A percentile compares a stretch with the other conserved stretches of the same genome.
Evolutionary conservation across 2,797 vertebrate genomes (phyloP).

Genomic region (Oreochromis grahami): DNA sequence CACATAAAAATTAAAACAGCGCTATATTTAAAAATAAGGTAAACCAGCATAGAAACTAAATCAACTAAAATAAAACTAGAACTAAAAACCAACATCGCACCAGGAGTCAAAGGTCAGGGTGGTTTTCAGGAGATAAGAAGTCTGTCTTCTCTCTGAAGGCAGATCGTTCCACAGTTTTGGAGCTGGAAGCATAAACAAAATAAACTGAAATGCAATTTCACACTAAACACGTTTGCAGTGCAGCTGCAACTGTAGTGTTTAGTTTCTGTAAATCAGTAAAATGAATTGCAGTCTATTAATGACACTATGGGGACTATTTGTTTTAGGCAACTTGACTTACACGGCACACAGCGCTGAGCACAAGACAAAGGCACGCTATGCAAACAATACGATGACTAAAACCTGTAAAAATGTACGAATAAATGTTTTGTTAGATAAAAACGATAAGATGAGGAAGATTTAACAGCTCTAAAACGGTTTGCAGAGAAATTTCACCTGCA

Average conservation of each 20-base stretch:
- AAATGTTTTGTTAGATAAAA: neutral
- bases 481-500: neutral
- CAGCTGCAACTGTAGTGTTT: neutral
- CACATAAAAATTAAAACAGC: neutral
- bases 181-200: neutral
- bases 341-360: neutral
- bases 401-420: neutral
- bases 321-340: neutral
- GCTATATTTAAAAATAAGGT: neutral
- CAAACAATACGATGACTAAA: neutral
- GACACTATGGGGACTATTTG: rapidly evolving
- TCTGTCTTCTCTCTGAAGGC: neutral
- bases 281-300: neutral
- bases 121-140: neutral
- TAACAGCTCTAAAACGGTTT: rapidly evolving
- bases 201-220: neutral
- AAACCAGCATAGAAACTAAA: neutral
- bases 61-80: neutral
- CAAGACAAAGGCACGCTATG: rapidly evolving
- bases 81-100: neutral
- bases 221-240: neutral
- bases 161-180: neutral
- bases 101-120: neutral
- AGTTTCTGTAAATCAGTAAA: neutral
- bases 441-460: neutral